Base-by-base conservation (phyloP, 64 coral and sea anemone genomes). In the Dendrophyllia cribrosa region DNA sequence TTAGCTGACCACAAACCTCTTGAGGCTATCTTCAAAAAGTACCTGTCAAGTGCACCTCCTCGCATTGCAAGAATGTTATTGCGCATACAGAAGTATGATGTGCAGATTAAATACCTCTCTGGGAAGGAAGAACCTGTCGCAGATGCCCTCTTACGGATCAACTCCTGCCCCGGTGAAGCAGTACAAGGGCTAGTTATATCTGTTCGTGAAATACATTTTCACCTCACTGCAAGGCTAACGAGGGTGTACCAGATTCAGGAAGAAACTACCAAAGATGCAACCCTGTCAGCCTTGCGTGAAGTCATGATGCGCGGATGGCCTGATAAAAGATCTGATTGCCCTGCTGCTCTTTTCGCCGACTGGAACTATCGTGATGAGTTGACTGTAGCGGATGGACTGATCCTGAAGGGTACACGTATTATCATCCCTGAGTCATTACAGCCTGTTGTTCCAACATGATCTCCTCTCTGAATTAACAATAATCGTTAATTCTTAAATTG, bases 361-460 rank as follows among this genome's bases (percentile, higher is more conserved):
- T 92, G 90, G 59, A 78, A 89, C 19, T 89, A 89, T 78, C 74
- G 87, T n/a, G 74, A 89, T n/a, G n/a, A n/a, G n/a, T n/a, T n/a
- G n/a, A n/a, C n/a, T n/a, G n/a, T n/a, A n/a, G n/a, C n/a, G n/a
- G 59, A 89, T 78, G 87, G 43, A 8, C 53, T 89, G 58, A 67
- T 78, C 16, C 87, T 89, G 6, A 89, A 89, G n/a, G 87, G 87
- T 9, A 86, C 59, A 26, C 51, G 90, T 4, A 92, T 92, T 63
- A 10, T 76, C n/a, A n/a, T n/a, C n/a, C n/a, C n/a, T n/a, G n/a
- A n/a, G n/a, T n/a, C n/a, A n/a, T n/a, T n/a, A n/a, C n/a, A n/a
- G n/a, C n/a, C n/a, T n/a, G n/a, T n/a, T n/a, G n/a, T n/a, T n/a
- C n/a, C n/a, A n/a, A n/a, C n/a, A n/a, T n/a, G n/a, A n/a, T n/a